Conservation (phyloP, 2,888 invertebrate genomes). For the Cantharis rufa region DNA sequence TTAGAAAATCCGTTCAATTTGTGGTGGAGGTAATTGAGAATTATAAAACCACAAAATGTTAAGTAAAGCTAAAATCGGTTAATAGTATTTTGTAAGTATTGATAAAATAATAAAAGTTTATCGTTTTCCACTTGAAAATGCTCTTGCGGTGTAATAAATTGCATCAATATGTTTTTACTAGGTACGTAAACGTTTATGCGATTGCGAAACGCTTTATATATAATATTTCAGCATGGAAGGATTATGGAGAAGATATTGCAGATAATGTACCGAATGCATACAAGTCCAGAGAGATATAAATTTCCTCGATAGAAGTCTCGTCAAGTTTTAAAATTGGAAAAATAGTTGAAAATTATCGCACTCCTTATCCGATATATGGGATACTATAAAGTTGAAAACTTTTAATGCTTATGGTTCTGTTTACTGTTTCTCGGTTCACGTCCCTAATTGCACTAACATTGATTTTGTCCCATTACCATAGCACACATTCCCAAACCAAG, state of each 20-base stretch:
- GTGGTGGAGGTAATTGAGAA: not conserved
- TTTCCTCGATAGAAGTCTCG: not conserved
- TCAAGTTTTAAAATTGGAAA: not conserved
- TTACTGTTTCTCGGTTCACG: not conserved
- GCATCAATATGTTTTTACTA: constrained; percentile 34
- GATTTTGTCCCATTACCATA: not conserved
- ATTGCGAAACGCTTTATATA: constrained; percentile 1
- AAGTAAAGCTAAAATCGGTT: not conserved
- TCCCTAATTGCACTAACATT: not conserved
- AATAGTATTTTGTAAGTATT: constrained; percentile 8
- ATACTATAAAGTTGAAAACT: not conserved
- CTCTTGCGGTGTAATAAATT: constrained; percentile 32
- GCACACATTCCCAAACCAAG: not conserved
- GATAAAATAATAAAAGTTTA: constrained; percentile 30
- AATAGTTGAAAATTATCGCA: not conserved
- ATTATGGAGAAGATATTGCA: not conserved
- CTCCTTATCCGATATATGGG: not conserved
- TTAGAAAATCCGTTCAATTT: not conserved
- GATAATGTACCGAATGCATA: not conserved
- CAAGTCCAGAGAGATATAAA: not conserved
- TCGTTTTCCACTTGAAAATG: constrained; percentile 30
- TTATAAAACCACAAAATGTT: not conserved
- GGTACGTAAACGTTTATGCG: constrained; percentile 30
- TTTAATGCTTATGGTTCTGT: not conserved
- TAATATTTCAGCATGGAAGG: not conserved